Conservation (phyloP, 1,140 invertebrate species). For the Atopsyche davidsoni region DNA sequence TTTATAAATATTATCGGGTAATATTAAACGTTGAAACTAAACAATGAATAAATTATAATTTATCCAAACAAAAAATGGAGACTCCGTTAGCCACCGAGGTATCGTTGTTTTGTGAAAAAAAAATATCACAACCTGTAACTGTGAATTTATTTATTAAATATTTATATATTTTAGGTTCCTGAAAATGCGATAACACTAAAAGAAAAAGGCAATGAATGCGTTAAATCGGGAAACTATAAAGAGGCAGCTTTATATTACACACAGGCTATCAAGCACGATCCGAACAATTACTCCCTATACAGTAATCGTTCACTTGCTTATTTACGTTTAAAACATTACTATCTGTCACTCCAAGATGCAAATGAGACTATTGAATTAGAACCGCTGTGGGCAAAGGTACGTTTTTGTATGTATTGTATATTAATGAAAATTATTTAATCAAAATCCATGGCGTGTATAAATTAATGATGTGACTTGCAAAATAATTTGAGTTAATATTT, state of each 20-base stretch:
- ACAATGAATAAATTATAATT: no score
- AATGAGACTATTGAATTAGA: conserved; percentile 65
- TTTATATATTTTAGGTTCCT: conserved; percentile 11
- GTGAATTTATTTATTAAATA: no score
- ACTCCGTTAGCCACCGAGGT: no score
- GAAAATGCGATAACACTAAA: conserved; percentile 50
- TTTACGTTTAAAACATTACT: conserved; percentile 70
- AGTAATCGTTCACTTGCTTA: conserved; percentile 77
- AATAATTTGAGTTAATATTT: no score
- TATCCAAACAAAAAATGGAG: no score
- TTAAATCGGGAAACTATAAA: conserved; percentile 64
- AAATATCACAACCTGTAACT: no score
- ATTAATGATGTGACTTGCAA: no score
- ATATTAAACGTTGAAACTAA: no score
- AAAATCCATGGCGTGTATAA: no score
- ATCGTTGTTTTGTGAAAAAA: no score
- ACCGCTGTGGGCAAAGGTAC: conserved; percentile 75
- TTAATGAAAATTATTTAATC: conserved; percentile 1
- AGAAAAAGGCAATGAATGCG: conserved; percentile 68
- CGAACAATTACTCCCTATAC: conserved; percentile 63
- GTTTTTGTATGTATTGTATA: conserved; percentile 5
- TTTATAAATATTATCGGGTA: no score
- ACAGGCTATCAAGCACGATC: conserved; percentile 70
- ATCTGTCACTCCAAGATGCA: conserved; percentile 72
- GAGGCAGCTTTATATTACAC: conserved; percentile 77